A percentile compares a stretch with the other conserved stretches of the same genome.
These are phyloP conservation scores for Zaprionus lachaisei DNA, from an alignment of 1,140 invertebrate genomes.

Conservation along the genomic window DNA sequence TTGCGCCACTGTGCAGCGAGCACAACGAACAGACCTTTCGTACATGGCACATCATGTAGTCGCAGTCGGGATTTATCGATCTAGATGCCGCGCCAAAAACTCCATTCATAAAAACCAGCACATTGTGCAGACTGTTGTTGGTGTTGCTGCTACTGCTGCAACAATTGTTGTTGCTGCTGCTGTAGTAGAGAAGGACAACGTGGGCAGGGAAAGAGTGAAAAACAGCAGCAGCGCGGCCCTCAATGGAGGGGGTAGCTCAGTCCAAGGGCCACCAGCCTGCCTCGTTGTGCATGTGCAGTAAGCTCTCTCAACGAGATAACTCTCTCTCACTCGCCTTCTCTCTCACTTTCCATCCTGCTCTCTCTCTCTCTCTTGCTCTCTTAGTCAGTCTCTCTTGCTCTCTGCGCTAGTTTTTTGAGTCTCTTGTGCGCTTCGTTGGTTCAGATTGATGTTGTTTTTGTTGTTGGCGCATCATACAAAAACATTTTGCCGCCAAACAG, in stretches of 20 bases:
- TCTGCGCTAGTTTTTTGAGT: slow-evolving; percentile 39
- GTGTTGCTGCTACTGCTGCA: slow-evolving; percentile 13
- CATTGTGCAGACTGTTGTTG: slow-evolving; percentile 68
- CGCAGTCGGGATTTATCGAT: slow-evolving; percentile 82
- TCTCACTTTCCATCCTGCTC: neutral
- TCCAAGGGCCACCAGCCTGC: slow-evolving; percentile 18
- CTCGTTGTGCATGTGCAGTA: slow-evolving; percentile 67
- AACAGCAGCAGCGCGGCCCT: slow-evolving; percentile 41
- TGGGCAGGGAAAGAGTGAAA: slow-evolving; percentile 43
- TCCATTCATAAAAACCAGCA: slow-evolving; percentile 84
- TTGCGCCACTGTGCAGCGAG: slow-evolving; percentile 54
- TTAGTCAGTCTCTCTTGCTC: slow-evolving; percentile 1
- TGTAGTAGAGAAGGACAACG: slow-evolving; percentile 23
- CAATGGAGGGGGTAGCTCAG: slow-evolving; percentile 44
- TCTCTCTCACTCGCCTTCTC: neutral
- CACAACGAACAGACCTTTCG: slow-evolving; percentile 16
- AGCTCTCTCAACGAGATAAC: slow-evolving; percentile 25
- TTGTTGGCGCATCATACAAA: slow-evolving; percentile 73
- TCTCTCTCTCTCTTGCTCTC: slow-evolving; percentile 13
- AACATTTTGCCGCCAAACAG: slow-evolving; percentile 82
- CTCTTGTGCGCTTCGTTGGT: slow-evolving; percentile 57
- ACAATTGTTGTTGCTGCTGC: slow-evolving; percentile 23
- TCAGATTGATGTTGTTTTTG: slow-evolving; percentile 53
- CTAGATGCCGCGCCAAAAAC: slow-evolving; percentile 80
- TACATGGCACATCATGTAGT: slow-evolving; percentile 51